Evolutionary conservation across 2,113 vertebrate species (phyloP), one percentile per base, ranked within the genome.

Genomic region (Zosterops pallidus): DNA sequence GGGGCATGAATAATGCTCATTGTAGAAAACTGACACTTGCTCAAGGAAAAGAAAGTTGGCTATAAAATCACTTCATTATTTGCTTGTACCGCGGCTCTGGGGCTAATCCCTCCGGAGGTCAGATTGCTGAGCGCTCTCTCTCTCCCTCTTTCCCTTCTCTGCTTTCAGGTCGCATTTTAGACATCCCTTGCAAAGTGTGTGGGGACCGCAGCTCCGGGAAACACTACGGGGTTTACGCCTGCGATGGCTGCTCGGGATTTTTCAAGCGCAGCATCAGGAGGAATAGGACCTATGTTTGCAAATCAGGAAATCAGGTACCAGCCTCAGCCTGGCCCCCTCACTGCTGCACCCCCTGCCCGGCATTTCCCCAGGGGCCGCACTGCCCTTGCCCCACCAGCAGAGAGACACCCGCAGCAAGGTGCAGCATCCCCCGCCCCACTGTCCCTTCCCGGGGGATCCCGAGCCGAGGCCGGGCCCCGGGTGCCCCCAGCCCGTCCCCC

Each of bases 161-260:
- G 33, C 62, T 93, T 94, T 68, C 97, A 99, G 99, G 99, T 98
- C 99, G 99, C 70, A 99, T 99, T 97, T 98, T 99, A 98, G 99
- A 99, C 92, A 99, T 99, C 95, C 99, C 99, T 29, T 99, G 99
- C 96, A 99, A 99, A 98, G 99, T 99, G 94, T 99, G 99, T 67
- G 99, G 99, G 6, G 99, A 99, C 96, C 98, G 99, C 89, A 99
- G 99, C 97, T 99, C 99, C 6, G 99, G 99, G 49, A 99, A 99
- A 75, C 99, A 99, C 96, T 99, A 99, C 26, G 99, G 99, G 28
- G 99, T 99, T 80, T 99, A 99, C 80, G 99, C 99, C 75, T 99
- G 99, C 72, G 99, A 99, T 76, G 99, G 99, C 69, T 99, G 99
- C 95, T 99, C 99, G 2, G 99, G 99, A 37, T 99, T 99, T 98